Conservation (phyloP, 2,888 invertebrate species). For the Drosophila tanythrix region DNA sequence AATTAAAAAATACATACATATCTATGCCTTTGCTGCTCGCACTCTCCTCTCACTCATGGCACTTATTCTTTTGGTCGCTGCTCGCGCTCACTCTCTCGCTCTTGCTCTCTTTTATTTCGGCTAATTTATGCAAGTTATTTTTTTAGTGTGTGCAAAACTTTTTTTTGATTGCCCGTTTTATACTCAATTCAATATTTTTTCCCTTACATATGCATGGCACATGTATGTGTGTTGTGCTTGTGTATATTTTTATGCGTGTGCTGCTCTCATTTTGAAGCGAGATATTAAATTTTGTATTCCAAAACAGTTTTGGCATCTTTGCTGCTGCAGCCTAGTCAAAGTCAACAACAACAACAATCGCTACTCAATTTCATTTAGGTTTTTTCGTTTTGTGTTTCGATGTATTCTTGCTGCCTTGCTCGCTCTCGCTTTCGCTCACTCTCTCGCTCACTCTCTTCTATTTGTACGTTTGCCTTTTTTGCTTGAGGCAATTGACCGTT, state of each 20-base stretch:
- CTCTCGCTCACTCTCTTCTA: constrained; percentile 49
- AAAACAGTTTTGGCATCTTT: constrained; percentile 38
- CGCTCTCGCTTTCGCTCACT: constrained; percentile 35
- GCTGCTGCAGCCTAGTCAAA: constrained; percentile 49
- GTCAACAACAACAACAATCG: constrained; percentile 25
- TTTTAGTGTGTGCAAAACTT: constrained; percentile 48
- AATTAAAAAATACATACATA: constrained; percentile 20
- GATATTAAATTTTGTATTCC: constrained; percentile 45
- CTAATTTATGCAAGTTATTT: constrained; percentile 65
- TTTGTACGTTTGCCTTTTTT: constrained; percentile 67
- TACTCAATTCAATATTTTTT: constrained; percentile 55
- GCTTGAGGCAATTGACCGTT: constrained; percentile 80
- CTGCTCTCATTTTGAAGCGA: constrained; percentile 47
- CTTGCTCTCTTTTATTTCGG: constrained; percentile 43
- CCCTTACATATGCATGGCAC: constrained; percentile 5
- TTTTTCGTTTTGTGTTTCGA: constrained; percentile 15
- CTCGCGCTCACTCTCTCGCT: constrained; percentile 30
- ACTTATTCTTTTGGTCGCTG: constrained; percentile 39
- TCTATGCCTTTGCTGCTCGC: constrained; percentile 41
- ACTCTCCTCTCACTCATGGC: constrained; percentile 22
- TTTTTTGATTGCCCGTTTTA: constrained; percentile 64
- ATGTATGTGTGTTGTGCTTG: constrained; percentile 13
- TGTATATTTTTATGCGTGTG: constrained; percentile 29
- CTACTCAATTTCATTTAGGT: constrained; percentile 59
- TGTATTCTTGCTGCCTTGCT: constrained; percentile 43